Evolutionary conservation across 2,888 invertebrate species (phyloP).

Genomic region (Andrena bucephala): DNA sequence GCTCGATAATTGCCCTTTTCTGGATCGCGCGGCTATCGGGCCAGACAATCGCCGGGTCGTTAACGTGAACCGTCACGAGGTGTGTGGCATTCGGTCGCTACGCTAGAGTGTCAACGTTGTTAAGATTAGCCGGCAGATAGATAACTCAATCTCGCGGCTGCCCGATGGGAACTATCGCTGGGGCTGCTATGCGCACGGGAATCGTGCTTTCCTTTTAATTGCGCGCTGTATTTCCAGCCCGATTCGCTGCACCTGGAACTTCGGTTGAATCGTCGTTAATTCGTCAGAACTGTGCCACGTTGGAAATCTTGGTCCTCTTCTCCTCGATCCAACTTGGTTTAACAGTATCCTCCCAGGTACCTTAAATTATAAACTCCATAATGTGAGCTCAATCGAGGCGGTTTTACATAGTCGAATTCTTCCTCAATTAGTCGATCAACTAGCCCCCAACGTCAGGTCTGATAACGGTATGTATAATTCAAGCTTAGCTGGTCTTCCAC

Average conservation of each 20-base stretch:
- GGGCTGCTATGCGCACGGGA: slow-evolving; percentile 15
- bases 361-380: too few relatives aligned
- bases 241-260: too few relatives aligned
- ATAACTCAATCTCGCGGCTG: slow-evolving; percentile 67
- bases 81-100: slow-evolving; percentile 79
- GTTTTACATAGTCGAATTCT: too few relatives aligned
- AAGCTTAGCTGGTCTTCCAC: not conserved
- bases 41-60: slow-evolving; percentile 71
- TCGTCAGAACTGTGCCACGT: not conserved
- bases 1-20: slow-evolving; percentile 77
- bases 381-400: too few relatives aligned
- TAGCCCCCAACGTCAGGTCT: too few relatives aligned
- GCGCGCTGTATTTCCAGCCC: not conserved
- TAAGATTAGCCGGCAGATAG: slow-evolving; percentile 75
- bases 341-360: too few relatives aligned
- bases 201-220: slow-evolving; percentile 25
- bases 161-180: slow-evolving; percentile 57
- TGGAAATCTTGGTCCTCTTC: too few relatives aligned
- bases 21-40: slow-evolving; percentile 75
- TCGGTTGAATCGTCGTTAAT: too few relatives aligned
- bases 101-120: slow-evolving; percentile 78
- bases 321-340: too few relatives aligned
- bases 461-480: not conserved
- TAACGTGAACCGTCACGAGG: slow-evolving; percentile 78
- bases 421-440: too few relatives aligned